Base-by-base conservation (phyloP, 1,140 invertebrate genomes). In the Hyles euphorbiae region DNA sequence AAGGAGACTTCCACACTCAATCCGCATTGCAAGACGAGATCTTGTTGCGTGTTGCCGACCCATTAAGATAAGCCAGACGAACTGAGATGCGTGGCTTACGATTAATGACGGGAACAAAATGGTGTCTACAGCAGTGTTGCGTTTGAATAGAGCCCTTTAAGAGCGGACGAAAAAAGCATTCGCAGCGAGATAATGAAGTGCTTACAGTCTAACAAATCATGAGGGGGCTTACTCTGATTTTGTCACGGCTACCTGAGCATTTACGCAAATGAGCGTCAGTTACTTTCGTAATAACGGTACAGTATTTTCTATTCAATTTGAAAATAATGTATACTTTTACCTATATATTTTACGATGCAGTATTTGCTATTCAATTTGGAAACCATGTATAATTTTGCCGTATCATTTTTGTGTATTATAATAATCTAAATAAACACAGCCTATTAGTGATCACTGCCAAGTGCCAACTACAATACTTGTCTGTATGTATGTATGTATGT, bases 11-110 rank as follows among this genome's bases (percentile, higher is more conserved):
- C n/a, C 50, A 5, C 33, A 34, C 50, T 63, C 63, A 65, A 63
- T 63, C 34, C 60, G 45, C 43, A 62, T 54, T 54, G 61, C 49
- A 56, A 50, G 49, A 43, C 53, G 43, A 60, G 63, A 48, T 57
- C 62, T 66, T 72, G 69, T 72, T 70, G 70, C 67, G 67, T 73
- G 70, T 65, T 65, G 60, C 64, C 68, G 60, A 63, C 58, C 62
- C 65, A 73, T 73, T 68, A 70, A 73, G 70, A 73, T 73, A 73
- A 73, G 70, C 67, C 61, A 62, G 58, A 59, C 63, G 64, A 68
- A 72, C 68, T 63, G 66, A 70, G 67, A 70, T 51, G 64, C 67
- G 67, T 67, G 65, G 63, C 66, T 67, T 58, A 67, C 60, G 68
- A 73, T 73, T 70, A 73, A 73, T 73, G 70, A 64, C 60, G 52